Conservation (phyloP, 2,888 invertebrate genomes). For the Schizotus pectinicornis region DNA sequence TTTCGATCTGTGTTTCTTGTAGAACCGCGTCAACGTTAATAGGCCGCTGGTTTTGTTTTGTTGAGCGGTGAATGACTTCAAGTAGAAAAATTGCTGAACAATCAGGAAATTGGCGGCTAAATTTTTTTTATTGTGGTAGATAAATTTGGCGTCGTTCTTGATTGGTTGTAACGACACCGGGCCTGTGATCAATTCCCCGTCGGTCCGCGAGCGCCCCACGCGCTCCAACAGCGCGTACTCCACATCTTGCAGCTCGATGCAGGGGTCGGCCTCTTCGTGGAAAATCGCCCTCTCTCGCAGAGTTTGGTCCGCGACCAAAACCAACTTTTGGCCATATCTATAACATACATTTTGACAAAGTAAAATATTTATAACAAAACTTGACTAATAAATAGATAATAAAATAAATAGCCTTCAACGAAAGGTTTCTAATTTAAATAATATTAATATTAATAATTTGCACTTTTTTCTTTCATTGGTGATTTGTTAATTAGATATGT, state of each 20-base stretch:
- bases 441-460: too few relatives aligned
- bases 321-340: constrained; percentile 68
- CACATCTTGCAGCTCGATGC: constrained; percentile 61
- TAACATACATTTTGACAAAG: too few relatives aligned
- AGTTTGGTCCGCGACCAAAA: constrained; percentile 73
- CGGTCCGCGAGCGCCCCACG: constrained; percentile 72
- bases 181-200: constrained; percentile 74
- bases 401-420: too few relatives aligned
- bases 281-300: constrained; percentile 65
- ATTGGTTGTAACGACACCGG: constrained; percentile 63
- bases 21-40: constrained; percentile 70
- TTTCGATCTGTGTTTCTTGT: constrained; percentile 63
- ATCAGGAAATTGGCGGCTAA: constrained; percentile 66
- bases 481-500: too few relatives aligned
- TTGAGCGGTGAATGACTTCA: constrained; percentile 58
- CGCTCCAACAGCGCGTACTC: constrained; percentile 77
- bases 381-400: too few relatives aligned
- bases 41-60: constrained; percentile 59
- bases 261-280: constrained; percentile 60
- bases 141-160: constrained; percentile 67
- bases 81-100: constrained; percentile 66
- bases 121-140: constrained; percentile 69
- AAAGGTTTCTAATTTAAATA: too few relatives aligned
- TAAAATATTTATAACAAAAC: too few relatives aligned
- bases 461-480: too few relatives aligned